Evolutionary conservation across 2,888 invertebrate species (phyloP).

Genomic region (Chloromyia formosa): DNA sequence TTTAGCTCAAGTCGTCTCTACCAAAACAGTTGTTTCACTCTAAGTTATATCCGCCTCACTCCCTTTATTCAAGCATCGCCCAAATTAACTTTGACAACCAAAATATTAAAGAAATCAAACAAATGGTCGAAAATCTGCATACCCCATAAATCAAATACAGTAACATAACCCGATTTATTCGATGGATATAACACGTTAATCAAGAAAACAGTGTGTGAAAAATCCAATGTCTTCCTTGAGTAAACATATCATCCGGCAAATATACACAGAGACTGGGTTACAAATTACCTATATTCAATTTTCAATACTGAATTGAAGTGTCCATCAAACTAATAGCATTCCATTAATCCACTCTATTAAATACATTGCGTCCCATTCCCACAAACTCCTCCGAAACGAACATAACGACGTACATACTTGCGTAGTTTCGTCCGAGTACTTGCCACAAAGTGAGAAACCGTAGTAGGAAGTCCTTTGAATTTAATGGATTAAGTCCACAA

Average conservation of each 20-base stretch:
- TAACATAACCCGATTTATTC: neutral
- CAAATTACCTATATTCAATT: slow-evolving; percentile 33
- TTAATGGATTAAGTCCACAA: neutral
- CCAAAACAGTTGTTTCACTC: too few species aligned
- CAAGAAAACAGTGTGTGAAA: neutral
- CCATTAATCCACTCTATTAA: slow-evolving; percentile 30
- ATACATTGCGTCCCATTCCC: neutral
- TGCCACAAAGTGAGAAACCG: neutral
- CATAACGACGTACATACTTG: slow-evolving; percentile 2
- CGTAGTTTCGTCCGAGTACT: neutral
- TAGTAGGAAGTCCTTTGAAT: neutral
- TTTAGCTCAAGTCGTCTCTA: too few species aligned
- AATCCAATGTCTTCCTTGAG: neutral
- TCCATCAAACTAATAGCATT: slow-evolving; percentile 22
- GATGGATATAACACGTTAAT: neutral
- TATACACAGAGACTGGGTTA: neutral
- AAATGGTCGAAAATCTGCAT: too few species aligned
- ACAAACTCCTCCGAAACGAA: neutral
- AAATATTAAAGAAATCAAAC: too few species aligned
- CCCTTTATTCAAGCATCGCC: too few species aligned
- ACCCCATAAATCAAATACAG: neutral
- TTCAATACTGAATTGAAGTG: slow-evolving; percentile 20
- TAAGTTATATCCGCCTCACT: too few species aligned
- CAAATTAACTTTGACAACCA: too few species aligned
- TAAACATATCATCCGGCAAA: neutral